Evolutionary conservation across 2,113 vertebrate genomes (phyloP), one percentile per base, ranked within the genome.

Genomic region (Leiothrix lutea): DNA sequence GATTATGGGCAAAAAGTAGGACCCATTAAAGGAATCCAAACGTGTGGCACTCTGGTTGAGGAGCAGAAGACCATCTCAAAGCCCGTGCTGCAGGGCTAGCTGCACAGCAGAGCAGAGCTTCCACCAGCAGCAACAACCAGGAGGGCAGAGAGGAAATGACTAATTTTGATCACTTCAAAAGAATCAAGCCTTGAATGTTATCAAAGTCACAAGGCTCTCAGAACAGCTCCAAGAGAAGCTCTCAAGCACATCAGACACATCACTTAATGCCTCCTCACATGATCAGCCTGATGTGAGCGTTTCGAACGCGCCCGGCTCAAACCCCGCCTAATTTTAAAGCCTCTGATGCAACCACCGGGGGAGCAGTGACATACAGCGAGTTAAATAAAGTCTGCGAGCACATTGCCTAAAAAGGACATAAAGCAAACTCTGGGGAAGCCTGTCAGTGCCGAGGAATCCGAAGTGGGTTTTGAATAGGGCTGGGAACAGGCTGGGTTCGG

Each of bases 401-500:
- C 51, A 9, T 48, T 17, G 29, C 93, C 87, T 62, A 80, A 88
- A 86, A 94, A 86, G 92, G 93, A 4, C 87, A 65, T 0, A 1
- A 3, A 50, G 24, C 86, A 6, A 42, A 9, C 29, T 0, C 60
- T 40, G 0, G 36, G 45, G 70, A 45, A 1, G 33, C 28, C 45
- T 17, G 84, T 7, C 62, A 6, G 1, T 11, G 78, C 40, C 12
- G 12, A 11, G 82, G 50, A 61, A n/a, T 12, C 0, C 1, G 17
- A 9, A 1, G 12, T 13, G 2, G 82, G 2, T 24, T 77, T 35
- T 28, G 17, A 2, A 3, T 3, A 6, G 47, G 31, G 38, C 67
- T 6, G 1, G 58, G 33, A 44, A 8, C 1, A 2, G 38, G 2
- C 4, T 0, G 17, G 33, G 11, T 0, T 17, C 42, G 54, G 38